phyloP scores from a whole-genome alignment of 2,888 invertebrate genomes.

The Acanthacorydalis orientalis region DNA sequence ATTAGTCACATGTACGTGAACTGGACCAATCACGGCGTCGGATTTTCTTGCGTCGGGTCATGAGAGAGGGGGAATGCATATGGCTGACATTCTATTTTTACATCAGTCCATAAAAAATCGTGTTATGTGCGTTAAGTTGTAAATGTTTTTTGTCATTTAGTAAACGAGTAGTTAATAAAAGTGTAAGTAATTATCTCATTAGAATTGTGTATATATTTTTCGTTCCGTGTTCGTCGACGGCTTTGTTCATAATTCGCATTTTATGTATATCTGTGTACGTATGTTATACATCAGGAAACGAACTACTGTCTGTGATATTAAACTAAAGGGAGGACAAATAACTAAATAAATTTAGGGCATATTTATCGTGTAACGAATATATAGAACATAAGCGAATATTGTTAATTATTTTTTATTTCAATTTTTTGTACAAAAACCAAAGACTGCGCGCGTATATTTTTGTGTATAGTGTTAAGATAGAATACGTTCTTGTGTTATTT shows the following conservation, averaged over 20 bases:
- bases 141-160: not conserved
- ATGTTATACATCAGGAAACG: not conserved
- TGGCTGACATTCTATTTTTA: constrained; percentile 8
- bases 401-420: not conserved
- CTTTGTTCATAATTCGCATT: not conserved
- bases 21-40: not conserved
- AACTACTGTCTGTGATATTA: constrained; percentile 4
- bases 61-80: constrained; percentile 3
- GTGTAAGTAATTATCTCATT: not conserved
- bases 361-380: no score
- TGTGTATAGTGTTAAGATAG: no score
- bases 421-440: not conserved
- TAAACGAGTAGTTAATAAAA: not conserved
- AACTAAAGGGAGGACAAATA: not conserved
- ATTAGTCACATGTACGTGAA: not conserved
- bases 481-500: not conserved
- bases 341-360: no score
- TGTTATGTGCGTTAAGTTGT: not conserved
- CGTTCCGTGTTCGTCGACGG: not conserved
- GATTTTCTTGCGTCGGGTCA: not conserved
- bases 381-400: no score
- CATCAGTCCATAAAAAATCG: constrained; percentile 1
- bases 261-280: constrained; percentile 2
- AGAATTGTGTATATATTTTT: not conserved
- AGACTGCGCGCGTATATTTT: constrained; percentile 5